Percentiles rank a stretch among this genome's conserved stretches.
Evolutionary conservation across 1,140 invertebrate species (phyloP).

Genomic region (Armadillidium nasatum): DNA sequence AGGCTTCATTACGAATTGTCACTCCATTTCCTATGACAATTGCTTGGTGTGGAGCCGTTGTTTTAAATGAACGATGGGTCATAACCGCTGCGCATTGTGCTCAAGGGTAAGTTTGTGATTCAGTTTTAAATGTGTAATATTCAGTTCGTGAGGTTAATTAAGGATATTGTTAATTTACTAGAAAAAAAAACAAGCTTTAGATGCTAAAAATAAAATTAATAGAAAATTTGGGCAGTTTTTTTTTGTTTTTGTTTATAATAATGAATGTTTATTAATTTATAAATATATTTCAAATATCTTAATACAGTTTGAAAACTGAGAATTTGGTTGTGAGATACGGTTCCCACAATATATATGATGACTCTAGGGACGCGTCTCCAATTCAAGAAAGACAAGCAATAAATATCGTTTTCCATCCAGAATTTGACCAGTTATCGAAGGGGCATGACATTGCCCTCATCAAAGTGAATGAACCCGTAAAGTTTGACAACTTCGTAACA

Average conservation of each 20-base stretch:
- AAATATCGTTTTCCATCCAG: background rate
- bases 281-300: background rate
- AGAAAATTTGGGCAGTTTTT: too few relatives aligned
- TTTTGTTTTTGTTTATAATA: too few relatives aligned
- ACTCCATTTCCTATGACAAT: background rate
- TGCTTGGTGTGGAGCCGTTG: background rate
- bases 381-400: background rate
- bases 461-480: background rate
- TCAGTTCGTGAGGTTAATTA: too few relatives aligned
- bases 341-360: background rate
- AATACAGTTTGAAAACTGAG: background rate
- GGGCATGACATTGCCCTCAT: conserved; percentile 6
- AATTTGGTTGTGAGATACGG: background rate
- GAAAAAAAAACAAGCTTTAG: too few relatives aligned
- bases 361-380: background rate
- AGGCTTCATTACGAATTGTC: background rate
- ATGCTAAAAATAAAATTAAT: too few relatives aligned
- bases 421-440: background rate
- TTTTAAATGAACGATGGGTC: background rate
- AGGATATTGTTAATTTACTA: too few relatives aligned
- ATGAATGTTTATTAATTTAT: too few relatives aligned
- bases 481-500: background rate
- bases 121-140: too few relatives aligned
- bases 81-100: background rate
- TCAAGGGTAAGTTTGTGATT: background rate